These are phyloP conservation scores for Karalla daura DNA, from an alignment of 2,797 vertebrate species.

Conservation along the genomic window DNA sequence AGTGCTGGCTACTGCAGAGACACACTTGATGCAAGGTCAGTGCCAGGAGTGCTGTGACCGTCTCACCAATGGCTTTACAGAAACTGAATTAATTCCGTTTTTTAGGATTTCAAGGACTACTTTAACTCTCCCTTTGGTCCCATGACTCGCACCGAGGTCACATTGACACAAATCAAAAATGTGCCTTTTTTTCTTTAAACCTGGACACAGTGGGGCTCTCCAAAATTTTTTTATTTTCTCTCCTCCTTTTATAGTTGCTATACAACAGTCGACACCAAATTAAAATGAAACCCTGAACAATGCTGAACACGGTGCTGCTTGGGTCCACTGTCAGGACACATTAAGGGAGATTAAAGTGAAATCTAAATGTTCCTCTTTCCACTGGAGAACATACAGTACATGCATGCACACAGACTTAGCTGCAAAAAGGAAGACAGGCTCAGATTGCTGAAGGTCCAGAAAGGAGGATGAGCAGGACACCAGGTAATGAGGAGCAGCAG, in stretches of 20 bases:
- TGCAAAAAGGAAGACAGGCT: slow-evolving; percentile 6
- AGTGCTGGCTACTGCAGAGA: slow-evolving; percentile 13
- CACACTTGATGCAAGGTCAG: slow-evolving; percentile 54
- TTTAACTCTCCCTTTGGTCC: slow-evolving; percentile 8
- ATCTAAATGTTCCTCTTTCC: background rate
- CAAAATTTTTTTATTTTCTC: background rate
- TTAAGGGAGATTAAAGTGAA: slow-evolving; percentile 6
- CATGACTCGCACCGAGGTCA: slow-evolving; percentile 17
- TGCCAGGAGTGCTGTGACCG: slow-evolving; percentile 31
- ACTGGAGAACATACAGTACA: background rate
- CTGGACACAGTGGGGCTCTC: background rate
- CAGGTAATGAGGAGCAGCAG: slow-evolving; percentile 2
- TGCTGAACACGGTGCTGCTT: background rate
- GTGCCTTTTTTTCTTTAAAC: slow-evolving; percentile 1
- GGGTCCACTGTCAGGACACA: slow-evolving; percentile 2
- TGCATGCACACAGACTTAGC: background rate
- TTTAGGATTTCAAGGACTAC: slow-evolving; percentile 20
- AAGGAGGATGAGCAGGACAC: slow-evolving; percentile 7
- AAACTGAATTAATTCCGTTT: slow-evolving; percentile 17
- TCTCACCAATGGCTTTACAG: slow-evolving; percentile 30
- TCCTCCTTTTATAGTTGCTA: background rate
- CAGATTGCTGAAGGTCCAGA: slow-evolving; percentile 15
- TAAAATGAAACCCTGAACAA: slow-evolving; percentile 8
- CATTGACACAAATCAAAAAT: background rate
- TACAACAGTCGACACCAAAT: background rate